Conservation (phyloP, 2,888 invertebrate species). For the Hermodice carunculata region DNA sequence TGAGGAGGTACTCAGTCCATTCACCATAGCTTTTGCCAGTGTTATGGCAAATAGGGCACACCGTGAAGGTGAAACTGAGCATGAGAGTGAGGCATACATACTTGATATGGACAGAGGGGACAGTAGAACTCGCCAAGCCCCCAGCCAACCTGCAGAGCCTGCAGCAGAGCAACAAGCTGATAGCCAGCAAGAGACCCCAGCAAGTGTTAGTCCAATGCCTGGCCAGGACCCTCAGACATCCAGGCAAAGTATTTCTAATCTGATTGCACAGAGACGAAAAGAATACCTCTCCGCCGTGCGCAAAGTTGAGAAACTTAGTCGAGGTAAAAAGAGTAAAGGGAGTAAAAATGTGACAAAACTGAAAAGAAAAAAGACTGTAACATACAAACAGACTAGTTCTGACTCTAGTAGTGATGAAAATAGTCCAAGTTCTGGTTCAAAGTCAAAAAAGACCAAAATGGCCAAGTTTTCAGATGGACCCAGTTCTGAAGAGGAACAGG, state of each 20-base stretch:
- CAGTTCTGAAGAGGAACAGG: too few species aligned
- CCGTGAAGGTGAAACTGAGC: not conserved
- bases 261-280: conserved; percentile 21
- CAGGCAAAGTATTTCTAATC: conserved; percentile 18
- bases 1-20: conserved; percentile 3
- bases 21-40: conserved; percentile 8
- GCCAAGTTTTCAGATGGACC: too few species aligned
- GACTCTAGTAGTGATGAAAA: too few species aligned
- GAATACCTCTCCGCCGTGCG: conserved; percentile 18
- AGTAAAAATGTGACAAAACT: too few species aligned
- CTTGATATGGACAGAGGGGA: not conserved
- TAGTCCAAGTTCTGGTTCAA: too few species aligned
- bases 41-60: conserved; percentile 7
- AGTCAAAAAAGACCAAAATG: too few species aligned
- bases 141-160: not conserved
- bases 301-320: not conserved
- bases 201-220: not conserved
- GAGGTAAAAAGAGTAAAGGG: too few species aligned
- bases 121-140: not conserved
- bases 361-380: too few species aligned
- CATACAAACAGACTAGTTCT: too few species aligned
- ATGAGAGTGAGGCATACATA: not conserved
- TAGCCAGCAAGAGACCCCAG: not conserved
- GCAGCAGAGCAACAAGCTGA: not conserved
- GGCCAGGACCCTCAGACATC: conserved; percentile 4